Evolutionary conservation across 92 coral and sea anemone species (phyloP), one percentile per base, ranked within the genome.

Genomic region (Galaxea fascicularis): DNA sequence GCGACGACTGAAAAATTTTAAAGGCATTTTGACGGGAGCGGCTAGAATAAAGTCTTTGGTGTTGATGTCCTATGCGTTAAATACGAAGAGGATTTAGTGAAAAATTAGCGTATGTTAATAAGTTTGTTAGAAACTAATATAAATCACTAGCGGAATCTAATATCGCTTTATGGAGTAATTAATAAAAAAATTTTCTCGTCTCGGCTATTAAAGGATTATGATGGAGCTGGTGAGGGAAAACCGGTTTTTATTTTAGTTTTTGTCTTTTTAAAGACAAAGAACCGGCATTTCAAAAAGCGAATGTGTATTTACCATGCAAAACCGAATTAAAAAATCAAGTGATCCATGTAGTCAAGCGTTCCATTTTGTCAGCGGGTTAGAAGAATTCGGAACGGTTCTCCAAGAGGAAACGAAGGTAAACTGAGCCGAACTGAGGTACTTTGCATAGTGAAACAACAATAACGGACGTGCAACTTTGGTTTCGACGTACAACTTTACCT

Each of bases 41-140:
- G 21, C 22, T 15, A 39, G 22, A 70, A 44, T 30, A 6, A 41
- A 18, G 49, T 35, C 54, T 46, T 46, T 7, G 41, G 74, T 69
- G n/a, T n/a, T n/a, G n/a, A n/a, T n/a, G n/a, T n/a, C n/a, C n/a
- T n/a, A n/a, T 17, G 52, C 45, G 10, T 73, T 49, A 47, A 27
- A 25, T 16, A 44, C 24, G 20, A 49, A 27, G 56, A 24, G 49
- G 51, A 16, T 16, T 80, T 66, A 47, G 6, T n/a, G 17, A 74
- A 54, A 81, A 81, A 29, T 81, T 21, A 81, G 77, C 52, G 35
- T 52, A 53, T 46, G 65, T 54, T 68, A 25, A 70, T 81, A 68
- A 68, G 85, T 69, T 67, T 80, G 16, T 6, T 59, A 25, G 16
- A n/a, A n/a, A n/a, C n/a, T n/a, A n/a, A n/a, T n/a, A n/a, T n/a